These are phyloP conservation scores for Chaetodon trifasciatus DNA, from an alignment of 2,797 vertebrate species.

Conservation along the genomic window DNA sequence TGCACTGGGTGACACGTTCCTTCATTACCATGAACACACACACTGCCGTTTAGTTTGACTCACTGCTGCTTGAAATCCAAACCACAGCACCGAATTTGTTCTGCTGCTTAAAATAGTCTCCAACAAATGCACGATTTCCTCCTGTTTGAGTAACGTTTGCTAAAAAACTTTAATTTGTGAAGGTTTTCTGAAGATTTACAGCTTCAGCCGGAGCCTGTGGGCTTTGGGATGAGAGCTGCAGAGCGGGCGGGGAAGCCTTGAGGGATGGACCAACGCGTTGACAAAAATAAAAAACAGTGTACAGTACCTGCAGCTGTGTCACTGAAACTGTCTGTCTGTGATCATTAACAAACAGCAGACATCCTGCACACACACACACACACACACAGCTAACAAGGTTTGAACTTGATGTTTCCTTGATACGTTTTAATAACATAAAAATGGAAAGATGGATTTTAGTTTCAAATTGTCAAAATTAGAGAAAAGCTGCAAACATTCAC, in stretches of 20 bases:
- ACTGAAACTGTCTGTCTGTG: not conserved
- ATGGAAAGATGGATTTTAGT: not conserved
- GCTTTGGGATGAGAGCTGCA: not conserved
- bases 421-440: too few species aligned
- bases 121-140: not conserved
- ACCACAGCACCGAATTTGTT: constrained; percentile 30
- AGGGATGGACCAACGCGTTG: constrained; percentile 1
- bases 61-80: not conserved
- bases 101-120: constrained; percentile 18
- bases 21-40: constrained; percentile 13
- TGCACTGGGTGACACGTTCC: not conserved
- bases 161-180: not conserved
- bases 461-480: not conserved
- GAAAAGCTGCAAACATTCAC: not conserved
- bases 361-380: too few species aligned
- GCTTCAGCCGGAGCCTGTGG: constrained; percentile 1
- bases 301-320: not conserved
- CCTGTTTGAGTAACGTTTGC: not conserved
- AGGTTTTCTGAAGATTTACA: not conserved
- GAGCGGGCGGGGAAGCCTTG: not conserved
- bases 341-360: not conserved
- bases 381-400: too few species aligned
- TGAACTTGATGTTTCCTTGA: too few species aligned
- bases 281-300: not conserved
- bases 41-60: not conserved